Evolutionary conservation across 2,888 invertebrate genomes (phyloP).

Genomic region (Megaustenia siamemsis): DNA sequence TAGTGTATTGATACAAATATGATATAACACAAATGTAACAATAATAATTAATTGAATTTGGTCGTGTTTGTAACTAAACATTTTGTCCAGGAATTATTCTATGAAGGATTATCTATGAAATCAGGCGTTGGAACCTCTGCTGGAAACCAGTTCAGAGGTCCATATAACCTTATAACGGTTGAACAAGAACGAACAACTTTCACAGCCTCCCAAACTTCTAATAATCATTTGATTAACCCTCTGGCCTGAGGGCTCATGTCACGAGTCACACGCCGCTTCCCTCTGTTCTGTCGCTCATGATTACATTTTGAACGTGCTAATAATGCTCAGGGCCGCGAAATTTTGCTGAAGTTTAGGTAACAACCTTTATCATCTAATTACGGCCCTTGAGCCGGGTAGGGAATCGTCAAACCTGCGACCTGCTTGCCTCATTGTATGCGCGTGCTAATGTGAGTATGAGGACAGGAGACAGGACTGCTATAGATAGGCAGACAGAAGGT

Average conservation of each 20-base stretch:
- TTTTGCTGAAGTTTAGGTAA: slow-evolving; percentile 2
- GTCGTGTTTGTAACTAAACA: too few relatives aligned
- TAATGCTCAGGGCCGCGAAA: neutral
- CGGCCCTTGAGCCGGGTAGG: neutral
- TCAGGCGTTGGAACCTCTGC: neutral
- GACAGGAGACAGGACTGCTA: neutral
- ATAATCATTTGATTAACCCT: slow-evolving; percentile 34
- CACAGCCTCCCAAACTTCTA: neutral
- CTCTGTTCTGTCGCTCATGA: neutral
- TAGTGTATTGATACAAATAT: too few relatives aligned
- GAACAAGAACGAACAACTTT: neutral
- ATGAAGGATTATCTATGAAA: neutral
- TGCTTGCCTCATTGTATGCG: neutral
- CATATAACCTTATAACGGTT: neutral
- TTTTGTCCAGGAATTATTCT: too few relatives aligned
- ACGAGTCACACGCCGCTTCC: neutral
- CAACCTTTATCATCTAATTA: slow-evolving; percentile 39
- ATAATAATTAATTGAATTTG: too few relatives aligned
- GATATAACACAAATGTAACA: too few relatives aligned
- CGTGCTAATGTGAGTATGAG: neutral
- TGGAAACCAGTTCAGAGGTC: neutral
- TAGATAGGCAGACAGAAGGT: neutral
- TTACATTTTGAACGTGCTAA: slow-evolving; percentile 18
- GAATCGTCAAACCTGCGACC: neutral
- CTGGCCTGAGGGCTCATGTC: neutral